Conservation (phyloP, 2,113 vertebrate species). For the Lophochroa leadbeateri region DNA sequence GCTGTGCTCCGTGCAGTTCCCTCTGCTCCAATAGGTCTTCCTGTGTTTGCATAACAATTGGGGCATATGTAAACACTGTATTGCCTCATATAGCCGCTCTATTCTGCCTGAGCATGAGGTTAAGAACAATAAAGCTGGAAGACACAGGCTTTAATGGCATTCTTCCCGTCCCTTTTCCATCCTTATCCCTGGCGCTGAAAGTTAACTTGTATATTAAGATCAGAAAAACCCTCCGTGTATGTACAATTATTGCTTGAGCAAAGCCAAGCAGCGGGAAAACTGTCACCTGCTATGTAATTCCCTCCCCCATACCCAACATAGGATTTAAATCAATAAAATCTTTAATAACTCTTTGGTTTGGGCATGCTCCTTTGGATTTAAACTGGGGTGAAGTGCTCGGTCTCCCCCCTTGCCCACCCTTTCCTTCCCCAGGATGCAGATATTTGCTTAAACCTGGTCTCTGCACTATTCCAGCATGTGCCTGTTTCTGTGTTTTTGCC, state of each 20-base stretch:
- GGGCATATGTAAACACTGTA: neutral
- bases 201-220: neutral
- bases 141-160: neutral
- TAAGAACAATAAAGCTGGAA: neutral
- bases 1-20: neutral
- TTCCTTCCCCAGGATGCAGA: neutral
- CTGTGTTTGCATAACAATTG: constrained; percentile 47
- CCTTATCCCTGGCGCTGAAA: neutral
- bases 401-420: neutral
- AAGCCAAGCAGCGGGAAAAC: neutral
- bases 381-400: neutral
- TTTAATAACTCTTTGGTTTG: neutral
- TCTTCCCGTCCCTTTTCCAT: neutral
- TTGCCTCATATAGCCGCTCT: neutral
- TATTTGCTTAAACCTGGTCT: neutral
- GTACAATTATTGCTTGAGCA: neutral
- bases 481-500: neutral
- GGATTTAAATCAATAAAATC: neutral
- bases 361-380: neutral
- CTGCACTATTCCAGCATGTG: constrained; percentile 25
- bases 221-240: rapidly evolving
- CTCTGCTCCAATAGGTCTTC: neutral
- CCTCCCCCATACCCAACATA: neutral
- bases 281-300: neutral
- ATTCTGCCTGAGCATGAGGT: neutral